Evolutionary conservation across 2,797 vertebrate genomes (phyloP).

Genomic region (Peromyscus aztecus): DNA sequence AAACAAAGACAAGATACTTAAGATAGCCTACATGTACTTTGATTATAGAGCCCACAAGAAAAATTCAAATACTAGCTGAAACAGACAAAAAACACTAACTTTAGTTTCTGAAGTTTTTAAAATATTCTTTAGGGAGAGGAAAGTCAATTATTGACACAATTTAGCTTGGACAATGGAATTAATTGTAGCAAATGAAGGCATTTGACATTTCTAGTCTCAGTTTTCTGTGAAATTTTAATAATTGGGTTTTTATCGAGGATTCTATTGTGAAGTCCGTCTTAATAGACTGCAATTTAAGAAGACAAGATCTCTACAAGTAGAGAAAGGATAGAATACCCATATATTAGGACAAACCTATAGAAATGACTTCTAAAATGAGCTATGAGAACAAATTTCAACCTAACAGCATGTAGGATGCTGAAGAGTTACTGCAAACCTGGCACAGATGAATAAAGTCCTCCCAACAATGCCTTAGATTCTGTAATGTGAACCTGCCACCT

Average conservation of each 20-base stretch:
- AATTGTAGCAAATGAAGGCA: slow-evolving; percentile 16
- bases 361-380: slow-evolving; percentile 3
- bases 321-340: not conserved
- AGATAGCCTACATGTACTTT: not conserved
- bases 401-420: not conserved
- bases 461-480: rapidly evolving
- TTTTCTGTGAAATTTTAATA: slow-evolving; percentile 19
- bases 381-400: not conserved
- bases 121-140: not conserved
- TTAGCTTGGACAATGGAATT: slow-evolving; percentile 56
- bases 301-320: not conserved
- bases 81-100: not conserved
- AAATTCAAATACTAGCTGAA: slow-evolving; percentile 30
- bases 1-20: not conserved
- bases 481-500: not conserved
- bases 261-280: slow-evolving; percentile 39
- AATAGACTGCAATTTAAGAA: slow-evolving; percentile 10
- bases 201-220: slow-evolving; percentile 24
- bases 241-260: slow-evolving; percentile 41
- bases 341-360: not conserved
- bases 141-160: not conserved
- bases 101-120: slow-evolving; percentile 59
- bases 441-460: not conserved
- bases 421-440: not conserved
- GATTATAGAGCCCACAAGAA: not conserved